Conservation (phyloP, 1,140 invertebrate species). For the Drosophila tristis region DNA sequence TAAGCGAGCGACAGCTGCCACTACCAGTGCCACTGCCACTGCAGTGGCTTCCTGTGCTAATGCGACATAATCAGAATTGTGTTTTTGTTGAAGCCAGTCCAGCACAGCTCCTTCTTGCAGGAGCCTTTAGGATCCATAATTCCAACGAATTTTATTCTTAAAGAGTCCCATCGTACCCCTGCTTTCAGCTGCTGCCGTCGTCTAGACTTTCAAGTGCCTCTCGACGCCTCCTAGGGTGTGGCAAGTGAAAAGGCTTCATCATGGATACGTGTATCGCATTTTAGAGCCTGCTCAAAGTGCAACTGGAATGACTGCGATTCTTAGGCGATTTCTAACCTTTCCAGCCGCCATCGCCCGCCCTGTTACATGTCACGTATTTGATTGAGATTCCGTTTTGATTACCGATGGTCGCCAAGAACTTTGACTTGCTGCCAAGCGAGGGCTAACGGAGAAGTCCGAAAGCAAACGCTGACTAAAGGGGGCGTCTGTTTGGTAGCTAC, state of each 20-base stretch:
- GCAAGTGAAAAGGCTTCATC: constrained; percentile 1
- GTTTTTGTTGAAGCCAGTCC: constrained; percentile 29
- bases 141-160: not conserved
- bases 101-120: constrained; percentile 5
- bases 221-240: constrained; percentile 10
- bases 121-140: constrained; percentile 33
- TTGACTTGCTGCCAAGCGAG: constrained; percentile 22
- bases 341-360: constrained; percentile 16
- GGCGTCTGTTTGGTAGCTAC: too few relatives aligned
- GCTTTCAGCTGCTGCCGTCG: constrained; percentile 12
- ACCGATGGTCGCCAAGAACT: constrained; percentile 44
- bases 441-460: too few relatives aligned
- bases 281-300: constrained; percentile 39
- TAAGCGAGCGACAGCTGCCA: constrained; percentile 58
- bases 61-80: constrained; percentile 36
- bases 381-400: constrained; percentile 72
- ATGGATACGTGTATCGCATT: constrained; percentile 31
- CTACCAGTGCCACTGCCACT: not conserved
- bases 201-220: constrained; percentile 44
- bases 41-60: not conserved
- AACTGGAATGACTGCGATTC: constrained; percentile 28
- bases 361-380: constrained; percentile 64
- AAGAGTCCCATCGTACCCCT: not conserved
- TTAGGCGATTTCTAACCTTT: constrained; percentile 1
- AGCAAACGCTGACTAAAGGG: too few relatives aligned